Percentiles rank a stretch among this genome's conserved stretches.
phyloP scores from a whole-genome alignment of 92 coral and sea anemone species.

The Meandrina meandrites region DNA sequence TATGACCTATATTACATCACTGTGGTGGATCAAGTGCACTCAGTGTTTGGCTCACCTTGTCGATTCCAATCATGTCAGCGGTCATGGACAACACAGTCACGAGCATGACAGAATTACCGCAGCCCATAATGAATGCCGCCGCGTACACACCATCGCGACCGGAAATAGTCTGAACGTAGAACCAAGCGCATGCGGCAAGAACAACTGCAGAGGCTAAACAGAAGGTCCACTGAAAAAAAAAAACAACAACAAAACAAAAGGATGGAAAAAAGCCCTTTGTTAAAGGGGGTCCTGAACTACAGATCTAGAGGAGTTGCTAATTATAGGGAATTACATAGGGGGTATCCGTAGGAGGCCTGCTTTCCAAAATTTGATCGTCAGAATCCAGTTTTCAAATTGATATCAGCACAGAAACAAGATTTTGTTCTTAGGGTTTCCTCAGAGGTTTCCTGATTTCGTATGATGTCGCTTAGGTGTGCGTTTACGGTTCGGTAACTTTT shows the following conservation, averaged over 20 bases:
- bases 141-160: conserved; percentile 62
- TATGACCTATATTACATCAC: accelerated
- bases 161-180: conserved; percentile 63
- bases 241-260: no score
- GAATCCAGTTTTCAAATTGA: no score
- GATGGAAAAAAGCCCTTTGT: background rate
- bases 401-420: no score
- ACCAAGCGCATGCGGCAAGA: conserved; percentile 67
- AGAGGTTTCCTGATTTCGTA: no score
- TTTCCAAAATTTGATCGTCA: no score
- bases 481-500: background rate
- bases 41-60: conserved; percentile 55
- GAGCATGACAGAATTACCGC: conserved; percentile 77
- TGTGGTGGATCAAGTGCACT: background rate
- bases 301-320: no score
- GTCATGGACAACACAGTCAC: conserved; percentile 72
- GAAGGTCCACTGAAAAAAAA: conserved; percentile 64
- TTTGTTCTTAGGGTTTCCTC: background rate
- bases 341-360: no score
- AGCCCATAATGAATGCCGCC: conserved; percentile 70
- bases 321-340: no score
- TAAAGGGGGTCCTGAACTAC: no score
- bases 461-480: background rate
- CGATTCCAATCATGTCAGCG: conserved; percentile 72
- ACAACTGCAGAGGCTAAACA: conserved; percentile 61